Evolutionary conservation across 2,797 vertebrate genomes (phyloP).

Genomic region (Helarctos malayanus): DNA sequence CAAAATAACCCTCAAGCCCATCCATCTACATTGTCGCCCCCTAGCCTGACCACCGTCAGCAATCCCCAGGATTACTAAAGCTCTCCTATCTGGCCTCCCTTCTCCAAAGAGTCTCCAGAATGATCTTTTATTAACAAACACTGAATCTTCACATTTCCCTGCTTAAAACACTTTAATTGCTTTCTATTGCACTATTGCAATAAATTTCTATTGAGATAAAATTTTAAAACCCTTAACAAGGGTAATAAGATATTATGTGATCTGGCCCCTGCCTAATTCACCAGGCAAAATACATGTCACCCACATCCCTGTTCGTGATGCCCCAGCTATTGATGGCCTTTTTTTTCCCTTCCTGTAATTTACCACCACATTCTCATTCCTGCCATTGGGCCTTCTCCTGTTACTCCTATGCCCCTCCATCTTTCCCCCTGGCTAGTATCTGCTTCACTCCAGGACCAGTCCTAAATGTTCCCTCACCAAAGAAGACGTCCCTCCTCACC

Average conservation of each 20-base stretch:
- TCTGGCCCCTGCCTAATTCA: not conserved
- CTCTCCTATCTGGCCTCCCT: not conserved
- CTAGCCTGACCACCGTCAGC: not conserved
- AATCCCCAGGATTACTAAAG: not conserved
- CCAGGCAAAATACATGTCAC: not conserved
- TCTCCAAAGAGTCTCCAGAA: not conserved
- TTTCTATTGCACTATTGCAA: not conserved
- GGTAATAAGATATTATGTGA: not conserved
- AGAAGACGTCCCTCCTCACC: not conserved
- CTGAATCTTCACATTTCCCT: not conserved
- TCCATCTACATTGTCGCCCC: no score
- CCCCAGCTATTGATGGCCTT: not conserved
- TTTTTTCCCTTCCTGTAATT: not conserved
- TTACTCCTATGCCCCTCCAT: not conserved
- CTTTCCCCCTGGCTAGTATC: not conserved
- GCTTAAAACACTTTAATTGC: conserved; percentile 6
- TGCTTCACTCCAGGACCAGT: not conserved
- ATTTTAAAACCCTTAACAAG: not conserved
- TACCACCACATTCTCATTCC: not conserved
- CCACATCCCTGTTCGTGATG: fast-evolving
- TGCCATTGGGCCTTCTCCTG: not conserved
- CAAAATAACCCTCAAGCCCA: not conserved
- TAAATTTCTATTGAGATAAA: conserved; percentile 23
- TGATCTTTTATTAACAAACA: conserved; percentile 42
- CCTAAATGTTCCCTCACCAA: not conserved